Evolutionary conservation across 1,140 invertebrate genomes (phyloP).

Genomic region (Platyura marginata): DNA sequence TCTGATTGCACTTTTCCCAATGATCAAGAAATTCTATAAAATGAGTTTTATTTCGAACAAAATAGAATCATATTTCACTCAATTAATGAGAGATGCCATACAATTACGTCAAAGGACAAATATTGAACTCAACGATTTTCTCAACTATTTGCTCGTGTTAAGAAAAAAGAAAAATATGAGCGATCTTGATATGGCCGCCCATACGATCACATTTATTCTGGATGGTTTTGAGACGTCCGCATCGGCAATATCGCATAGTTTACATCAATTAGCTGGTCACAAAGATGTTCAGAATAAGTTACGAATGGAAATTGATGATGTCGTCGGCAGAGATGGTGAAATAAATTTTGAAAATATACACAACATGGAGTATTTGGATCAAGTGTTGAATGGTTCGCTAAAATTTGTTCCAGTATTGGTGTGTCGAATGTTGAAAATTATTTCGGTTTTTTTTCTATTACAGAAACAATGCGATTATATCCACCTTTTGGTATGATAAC

Average conservation of each 20-base stretch:
- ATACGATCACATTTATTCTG: constrained; percentile 30
- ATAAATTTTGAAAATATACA: constrained; percentile 12
- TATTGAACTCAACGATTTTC: constrained; percentile 19
- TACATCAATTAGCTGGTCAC: constrained; percentile 30
- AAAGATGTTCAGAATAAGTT: constrained; percentile 35
- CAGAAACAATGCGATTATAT: constrained; percentile 32
- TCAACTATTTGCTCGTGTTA: constrained; percentile 22
- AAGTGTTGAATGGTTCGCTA: constrained; percentile 19
- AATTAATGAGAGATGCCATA: constrained; percentile 13
- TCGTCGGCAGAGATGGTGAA: constrained; percentile 1
- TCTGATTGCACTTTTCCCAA: constrained; percentile 10
- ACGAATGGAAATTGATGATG: constrained; percentile 29
- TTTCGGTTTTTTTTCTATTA: too few species aligned
- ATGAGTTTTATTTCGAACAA: constrained; percentile 11
- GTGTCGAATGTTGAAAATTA: too few species aligned
- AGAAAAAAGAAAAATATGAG: constrained; percentile 22
- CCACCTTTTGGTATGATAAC: constrained; percentile 28
- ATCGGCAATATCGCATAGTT: constrained; percentile 12
- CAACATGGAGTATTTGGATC: constrained; percentile 16
- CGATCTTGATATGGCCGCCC: constrained; percentile 33
- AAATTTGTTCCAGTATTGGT: too few species aligned
- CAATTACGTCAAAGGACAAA: constrained; percentile 10
- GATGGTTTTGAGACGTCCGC: constrained; percentile 37
- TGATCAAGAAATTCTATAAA: constrained; percentile 10
- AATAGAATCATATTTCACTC: constrained; percentile 18